These are phyloP conservation scores for Gonatopus flavifemur DNA, from an alignment of 1,140 invertebrate genomes.

Conservation along the genomic window DNA sequence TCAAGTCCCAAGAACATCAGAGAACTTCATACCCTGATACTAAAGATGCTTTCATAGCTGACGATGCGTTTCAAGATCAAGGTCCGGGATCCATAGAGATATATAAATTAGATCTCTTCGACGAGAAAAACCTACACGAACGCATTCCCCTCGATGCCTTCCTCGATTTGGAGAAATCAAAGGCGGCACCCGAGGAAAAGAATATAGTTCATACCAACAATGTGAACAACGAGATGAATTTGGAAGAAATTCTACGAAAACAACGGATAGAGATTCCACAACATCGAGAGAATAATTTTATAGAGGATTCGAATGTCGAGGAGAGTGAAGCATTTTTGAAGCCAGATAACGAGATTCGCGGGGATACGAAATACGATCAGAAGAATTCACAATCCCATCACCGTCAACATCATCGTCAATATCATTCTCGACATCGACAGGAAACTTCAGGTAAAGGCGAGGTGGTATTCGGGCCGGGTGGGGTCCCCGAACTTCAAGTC, in stretches of 20 bases:
- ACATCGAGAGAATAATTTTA: no score
- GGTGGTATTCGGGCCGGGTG: conserved; percentile 27
- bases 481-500: conserved; percentile 47
- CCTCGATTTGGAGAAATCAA: conserved; percentile 15
- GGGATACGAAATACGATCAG: background rate
- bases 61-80: conserved; percentile 37
- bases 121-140: conserved; percentile 18
- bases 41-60: conserved; percentile 27
- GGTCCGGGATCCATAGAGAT: conserved; percentile 36
- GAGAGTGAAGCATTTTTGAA: background rate
- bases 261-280: no score
- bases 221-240: no score
- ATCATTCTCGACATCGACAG: no score
- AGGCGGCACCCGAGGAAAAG: conserved; percentile 32
- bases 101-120: conserved; percentile 36
- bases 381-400: background rate
- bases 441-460: no score
- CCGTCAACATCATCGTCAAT: no score
- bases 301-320: no score
- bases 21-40: background rate
- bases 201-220: no score
- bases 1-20: background rate
- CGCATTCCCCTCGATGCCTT: background rate
- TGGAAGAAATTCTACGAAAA: conserved; percentile 18
- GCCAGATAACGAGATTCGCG: background rate